Evolutionary conservation across 2,113 vertebrate species (phyloP), one percentile per base, ranked within the genome.

Genomic region (Pseudorasbora parva): DNA sequence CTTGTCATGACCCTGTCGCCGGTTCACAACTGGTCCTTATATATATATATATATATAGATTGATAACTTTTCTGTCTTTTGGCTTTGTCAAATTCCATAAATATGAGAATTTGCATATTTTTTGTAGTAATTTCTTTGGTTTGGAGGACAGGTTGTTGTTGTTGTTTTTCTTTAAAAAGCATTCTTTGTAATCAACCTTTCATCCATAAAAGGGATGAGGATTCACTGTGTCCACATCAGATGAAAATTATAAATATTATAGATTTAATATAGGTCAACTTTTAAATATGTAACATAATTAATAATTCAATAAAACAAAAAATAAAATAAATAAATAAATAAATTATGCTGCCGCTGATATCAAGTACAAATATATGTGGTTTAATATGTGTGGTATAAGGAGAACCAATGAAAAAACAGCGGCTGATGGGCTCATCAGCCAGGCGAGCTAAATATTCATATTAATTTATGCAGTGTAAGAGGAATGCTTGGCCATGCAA

Each of bases 401-500:
- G 27, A 62, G 21, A 49, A 25, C 47, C 57, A 69, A 86, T 84
- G 51, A 88, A 85, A 85, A 82, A 84, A 66, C 45, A n/a, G 60
- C 25, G 78, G 73, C 87, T 82, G 83, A 71, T 78, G 54, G 45
- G 72, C 88, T 84, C 84, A 87, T 86, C 86, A 88, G 85, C 85
- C 60, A 69, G 57, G 49, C 43, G 23, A 19, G 69, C 85, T 82
- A 82, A 89, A 88, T 81, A 86, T 72, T 72, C 87, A 72, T 87
- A 88, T 85, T 81, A 86, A 91, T 90, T 74, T 86, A 88, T 87
- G 88, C 87, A 86, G 81, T 77, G 88, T 84, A 75, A 69, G 25
- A 89, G 75, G 85, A 88, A 91, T 82, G 83, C 88, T 86, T 86
- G 82, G 76, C 86, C 83, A 84, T 85, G 89, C 89, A 86, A 91